These are phyloP conservation scores for Apogon talboti DNA, from an alignment of 2,797 vertebrate genomes.

Conservation along the genomic window DNA sequence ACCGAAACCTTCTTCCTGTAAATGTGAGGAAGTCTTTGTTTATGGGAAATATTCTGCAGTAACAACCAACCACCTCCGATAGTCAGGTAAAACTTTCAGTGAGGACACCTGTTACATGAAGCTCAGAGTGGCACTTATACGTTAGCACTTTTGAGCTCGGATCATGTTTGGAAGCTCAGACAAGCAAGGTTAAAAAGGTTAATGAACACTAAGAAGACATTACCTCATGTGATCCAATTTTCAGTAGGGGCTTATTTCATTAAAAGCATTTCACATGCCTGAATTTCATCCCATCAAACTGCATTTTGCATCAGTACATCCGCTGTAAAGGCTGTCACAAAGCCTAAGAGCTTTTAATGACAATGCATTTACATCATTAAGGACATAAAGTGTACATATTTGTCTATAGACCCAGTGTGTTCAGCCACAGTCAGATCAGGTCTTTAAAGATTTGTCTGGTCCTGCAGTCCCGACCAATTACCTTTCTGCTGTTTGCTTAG, in stretches of 20 bases:
- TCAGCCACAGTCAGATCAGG: slow-evolving; percentile 63
- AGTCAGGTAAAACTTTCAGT: slow-evolving; percentile 8
- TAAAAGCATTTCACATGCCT: slow-evolving; percentile 25
- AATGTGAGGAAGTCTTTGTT: slow-evolving; percentile 35
- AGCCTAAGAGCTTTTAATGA: not conserved
- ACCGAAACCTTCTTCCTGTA: slow-evolving; percentile 33
- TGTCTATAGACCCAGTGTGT: slow-evolving; percentile 15
- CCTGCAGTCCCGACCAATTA: slow-evolving; percentile 69
- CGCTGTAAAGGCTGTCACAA: not conserved
- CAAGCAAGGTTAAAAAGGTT: slow-evolving; percentile 13
- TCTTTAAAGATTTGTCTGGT: slow-evolving; percentile 74
- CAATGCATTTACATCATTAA: not conserved
- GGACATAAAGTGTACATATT: slow-evolving; percentile 3
- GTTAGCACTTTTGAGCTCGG: not conserved
- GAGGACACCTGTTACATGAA: slow-evolving; percentile 1
- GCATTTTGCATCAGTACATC: not conserved
- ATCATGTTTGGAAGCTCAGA: not conserved
- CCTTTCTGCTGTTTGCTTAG: slow-evolving; percentile 67
- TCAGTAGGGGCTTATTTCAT: slow-evolving; percentile 15
- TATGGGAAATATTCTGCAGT: slow-evolving; percentile 20
- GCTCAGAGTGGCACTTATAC: too few relatives aligned
- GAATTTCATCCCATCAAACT: slow-evolving; percentile 25
- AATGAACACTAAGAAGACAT: slow-evolving; percentile 24
- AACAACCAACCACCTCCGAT: not conserved
- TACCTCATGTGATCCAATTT: slow-evolving; percentile 12